These are phyloP conservation scores for Acleris cristana DNA, from an alignment of 2,888 invertebrate species.

Conservation along the genomic window DNA sequence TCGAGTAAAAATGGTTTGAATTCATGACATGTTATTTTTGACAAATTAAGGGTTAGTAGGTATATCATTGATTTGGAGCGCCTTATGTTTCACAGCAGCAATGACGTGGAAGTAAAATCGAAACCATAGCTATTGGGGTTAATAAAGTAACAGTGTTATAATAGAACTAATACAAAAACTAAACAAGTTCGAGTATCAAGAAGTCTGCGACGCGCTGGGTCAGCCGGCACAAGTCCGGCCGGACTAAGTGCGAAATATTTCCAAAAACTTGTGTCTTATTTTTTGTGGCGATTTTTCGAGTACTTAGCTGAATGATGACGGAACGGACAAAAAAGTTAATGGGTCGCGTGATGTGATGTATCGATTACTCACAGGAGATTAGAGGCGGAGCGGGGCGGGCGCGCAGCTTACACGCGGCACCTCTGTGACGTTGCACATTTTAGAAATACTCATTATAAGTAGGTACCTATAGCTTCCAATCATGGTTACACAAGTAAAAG, in stretches of 20 bases:
- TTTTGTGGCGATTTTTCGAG: slow-evolving; percentile 46
- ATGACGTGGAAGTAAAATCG: too few relatives aligned
- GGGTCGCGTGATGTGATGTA: slow-evolving; percentile 51
- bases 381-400: slow-evolving; percentile 35
- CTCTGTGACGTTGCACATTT: slow-evolving; percentile 20
- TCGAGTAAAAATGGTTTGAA: too few relatives aligned
- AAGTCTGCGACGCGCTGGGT: slow-evolving; percentile 36
- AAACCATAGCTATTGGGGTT: too few relatives aligned
- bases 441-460: slow-evolving; percentile 1
- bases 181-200: slow-evolving; percentile 42
- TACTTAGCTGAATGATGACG: slow-evolving; percentile 53
- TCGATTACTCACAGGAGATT: slow-evolving; percentile 46
- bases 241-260: slow-evolving; percentile 58
- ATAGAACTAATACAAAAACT: not conserved
- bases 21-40: too few relatives aligned
- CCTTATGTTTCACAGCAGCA: not conserved
- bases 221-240: slow-evolving; percentile 36
- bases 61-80: not conserved
- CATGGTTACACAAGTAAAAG: too few relatives aligned
- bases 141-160: too few relatives aligned
- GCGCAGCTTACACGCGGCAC: slow-evolving; percentile 13
- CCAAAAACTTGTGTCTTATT: slow-evolving; percentile 40
- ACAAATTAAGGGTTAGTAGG: too few relatives aligned
- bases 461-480: not conserved
- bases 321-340: slow-evolving; percentile 50